Base-by-base conservation (phyloP, 2,888 invertebrate genomes). In the Amblyjoppa proteus region DNA sequence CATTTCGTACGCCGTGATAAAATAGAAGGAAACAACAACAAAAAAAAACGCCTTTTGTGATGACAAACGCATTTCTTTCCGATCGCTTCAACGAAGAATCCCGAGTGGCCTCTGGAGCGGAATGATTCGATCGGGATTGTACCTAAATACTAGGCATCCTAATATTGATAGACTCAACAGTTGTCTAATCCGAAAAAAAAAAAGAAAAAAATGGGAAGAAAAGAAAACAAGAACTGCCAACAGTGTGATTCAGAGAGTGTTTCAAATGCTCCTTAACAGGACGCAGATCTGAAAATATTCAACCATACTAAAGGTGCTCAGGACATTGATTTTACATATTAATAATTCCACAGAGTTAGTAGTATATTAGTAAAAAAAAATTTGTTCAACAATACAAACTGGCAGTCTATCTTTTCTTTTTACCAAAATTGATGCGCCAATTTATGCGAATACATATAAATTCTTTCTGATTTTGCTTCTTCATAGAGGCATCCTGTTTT, bases 21-120 rank as follows among this genome's bases (percentile, higher is more conserved):
- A 64, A 13, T 4, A 31, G 34, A 31, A 61, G 5, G 31, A 28
- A 16, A 53, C 20, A 20, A 20, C 20, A 20, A 20, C 20, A 53
- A 34, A 64, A 34, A 64, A 31, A 13, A 61, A 61, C 61, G 61
- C n/a, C 61, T 34, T 64, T 64, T 64, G 31, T 64, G 61, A 34
- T 64, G 16, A 64, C 61, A 34, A 64, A 64, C 31, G 13, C 28
- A 64, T 13, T 13, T 64, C 34, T 53, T 53, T 25, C 25, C 28
- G 61, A 64, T 64, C 2, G 34, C 34, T 16, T 64, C 34, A 16
- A 64, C 6, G 31, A 64, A 64, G 31, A 64, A 31, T 64, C 11
- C 6, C 34, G 34, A 3, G 61, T 64, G 11, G 61, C 31, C 61
- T 64, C 61, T 64, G 61, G 5, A 34, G 61, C 34, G 61, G 61